Evolutionary conservation across 2,888 invertebrate species (phyloP).

Genomic region (Drosophila hamatofila): DNA sequence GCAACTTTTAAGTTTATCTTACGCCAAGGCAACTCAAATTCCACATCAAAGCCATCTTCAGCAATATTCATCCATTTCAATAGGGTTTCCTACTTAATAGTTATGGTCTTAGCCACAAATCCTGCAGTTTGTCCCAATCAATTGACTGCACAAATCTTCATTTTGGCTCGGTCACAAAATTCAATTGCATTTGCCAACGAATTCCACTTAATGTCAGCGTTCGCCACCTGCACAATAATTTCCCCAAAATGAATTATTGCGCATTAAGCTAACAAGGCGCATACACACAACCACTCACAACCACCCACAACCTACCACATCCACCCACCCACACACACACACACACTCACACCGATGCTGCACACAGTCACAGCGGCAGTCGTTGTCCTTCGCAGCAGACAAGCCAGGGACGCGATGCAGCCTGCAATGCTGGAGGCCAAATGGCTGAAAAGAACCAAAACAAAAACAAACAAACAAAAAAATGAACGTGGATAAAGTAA

Average conservation of each 20-base stretch:
- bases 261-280: constrained; percentile 50
- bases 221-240: constrained; percentile 45
- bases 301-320: constrained; percentile 1
- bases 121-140: constrained; percentile 6
- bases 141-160: constrained; percentile 13
- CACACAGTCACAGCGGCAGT: constrained; percentile 28
- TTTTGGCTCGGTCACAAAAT: constrained; percentile 11
- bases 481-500: constrained; percentile 38
- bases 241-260: constrained; percentile 66
- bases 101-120: background rate
- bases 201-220: constrained; percentile 41
- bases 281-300: constrained; percentile 5
- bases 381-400: constrained; percentile 53
- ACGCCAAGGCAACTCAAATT: background rate
- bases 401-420: constrained; percentile 65
- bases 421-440: constrained; percentile 67
- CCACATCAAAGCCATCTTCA: no score
- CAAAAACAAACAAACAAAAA: constrained; percentile 18
- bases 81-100: background rate
- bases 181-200: constrained; percentile 50
- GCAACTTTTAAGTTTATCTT: background rate
- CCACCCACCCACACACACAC: constrained; percentile 2
- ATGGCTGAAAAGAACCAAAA: constrained; percentile 23
- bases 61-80: background rate
- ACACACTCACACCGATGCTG: constrained; percentile 13